Conservation (phyloP, 2,797 vertebrate species). For the Sciurus vulgaris region DNA sequence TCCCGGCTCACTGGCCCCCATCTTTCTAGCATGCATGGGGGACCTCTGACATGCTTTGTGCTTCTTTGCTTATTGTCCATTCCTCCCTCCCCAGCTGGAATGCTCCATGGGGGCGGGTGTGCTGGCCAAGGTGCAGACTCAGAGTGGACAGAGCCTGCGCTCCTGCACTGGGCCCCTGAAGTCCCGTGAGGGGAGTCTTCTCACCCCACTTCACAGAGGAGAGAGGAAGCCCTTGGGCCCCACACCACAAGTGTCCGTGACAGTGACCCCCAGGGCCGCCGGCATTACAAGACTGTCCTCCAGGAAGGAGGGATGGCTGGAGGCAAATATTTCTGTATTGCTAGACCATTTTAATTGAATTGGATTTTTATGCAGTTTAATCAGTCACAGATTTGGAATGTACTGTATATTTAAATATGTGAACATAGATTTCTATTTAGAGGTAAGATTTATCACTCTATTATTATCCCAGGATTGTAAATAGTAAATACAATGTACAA, state of each 20-base stretch:
- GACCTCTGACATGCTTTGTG: background rate
- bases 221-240: background rate
- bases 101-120: background rate
- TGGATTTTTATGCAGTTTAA: constrained; percentile 62
- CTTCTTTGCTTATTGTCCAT: fast-evolving
- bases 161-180: background rate
- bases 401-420: constrained; percentile 1
- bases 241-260: background rate
- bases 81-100: background rate
- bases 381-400: constrained; percentile 53
- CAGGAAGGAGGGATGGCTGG: fast-evolving
- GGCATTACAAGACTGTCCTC: background rate
- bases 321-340: constrained; percentile 45
- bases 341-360: constrained; percentile 55
- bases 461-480: background rate
- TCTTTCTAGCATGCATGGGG: too few species aligned
- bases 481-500: background rate
- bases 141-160: too few species aligned
- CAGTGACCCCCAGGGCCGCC: too few species aligned
- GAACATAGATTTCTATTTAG: constrained; percentile 50
- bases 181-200: background rate
- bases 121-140: background rate
- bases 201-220: background rate
- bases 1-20: too few species aligned
- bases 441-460: constrained; percentile 2